Conservation (phyloP, 1,140 invertebrate species). For the Trissolcus basalis region DNA sequence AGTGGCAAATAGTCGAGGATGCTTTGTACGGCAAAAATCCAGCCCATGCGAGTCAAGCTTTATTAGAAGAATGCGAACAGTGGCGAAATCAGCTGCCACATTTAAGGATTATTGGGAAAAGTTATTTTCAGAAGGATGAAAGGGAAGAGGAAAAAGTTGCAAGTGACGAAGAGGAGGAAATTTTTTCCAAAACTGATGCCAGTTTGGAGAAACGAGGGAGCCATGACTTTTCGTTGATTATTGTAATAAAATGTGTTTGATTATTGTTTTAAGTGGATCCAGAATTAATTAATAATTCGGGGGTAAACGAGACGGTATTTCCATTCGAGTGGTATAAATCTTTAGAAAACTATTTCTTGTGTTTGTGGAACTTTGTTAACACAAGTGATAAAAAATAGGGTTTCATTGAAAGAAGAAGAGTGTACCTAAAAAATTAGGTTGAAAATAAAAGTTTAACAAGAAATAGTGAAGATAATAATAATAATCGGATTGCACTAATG, state of each 20-base stretch:
- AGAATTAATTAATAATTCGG: no score
- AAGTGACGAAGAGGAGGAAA: constrained; percentile 14
- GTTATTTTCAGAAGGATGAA: constrained; percentile 10
- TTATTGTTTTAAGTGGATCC: background rate
- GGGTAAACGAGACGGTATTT: no score
- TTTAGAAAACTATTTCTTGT: no score
- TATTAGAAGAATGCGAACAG: constrained; percentile 68
- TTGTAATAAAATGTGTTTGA: constrained; percentile 11
- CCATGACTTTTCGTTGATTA: background rate
- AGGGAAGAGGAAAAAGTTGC: constrained; percentile 12
- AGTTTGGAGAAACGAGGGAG: constrained; percentile 34
- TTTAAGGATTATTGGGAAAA: constrained; percentile 65
- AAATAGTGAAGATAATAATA: no score
- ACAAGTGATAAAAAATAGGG: no score
- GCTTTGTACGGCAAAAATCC: constrained; percentile 65
- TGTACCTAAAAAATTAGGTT: no score
- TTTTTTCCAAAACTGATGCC: background rate
- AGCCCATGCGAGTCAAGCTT: constrained; percentile 18
- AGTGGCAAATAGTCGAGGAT: constrained; percentile 68
- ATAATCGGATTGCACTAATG: no score
- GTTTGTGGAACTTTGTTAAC: no score
- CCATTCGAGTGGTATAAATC: no score
- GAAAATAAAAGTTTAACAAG: no score
- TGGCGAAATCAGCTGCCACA: constrained; percentile 70
- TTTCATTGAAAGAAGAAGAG: no score